Evolutionary conservation across 2,113 vertebrate species (phyloP).

Genomic region (Monarcha castaneiventris): DNA sequence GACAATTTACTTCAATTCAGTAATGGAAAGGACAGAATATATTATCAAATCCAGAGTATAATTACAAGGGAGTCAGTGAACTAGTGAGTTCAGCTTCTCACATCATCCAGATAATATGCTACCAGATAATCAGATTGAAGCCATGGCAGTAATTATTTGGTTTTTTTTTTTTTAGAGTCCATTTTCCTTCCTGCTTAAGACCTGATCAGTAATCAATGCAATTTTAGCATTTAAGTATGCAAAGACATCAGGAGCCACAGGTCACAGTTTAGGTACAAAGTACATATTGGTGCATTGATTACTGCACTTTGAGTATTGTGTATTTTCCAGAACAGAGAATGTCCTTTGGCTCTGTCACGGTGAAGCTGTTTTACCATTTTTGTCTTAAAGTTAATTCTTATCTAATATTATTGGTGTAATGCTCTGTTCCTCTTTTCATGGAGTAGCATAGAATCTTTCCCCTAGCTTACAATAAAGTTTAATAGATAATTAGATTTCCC

Average conservation of each 20-base stretch:
- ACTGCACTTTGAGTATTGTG: too few relatives aligned
- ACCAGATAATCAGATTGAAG: not conserved
- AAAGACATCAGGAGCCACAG: not conserved
- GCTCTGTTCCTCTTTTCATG: not conserved
- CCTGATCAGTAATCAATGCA: not conserved
- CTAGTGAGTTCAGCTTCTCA: not conserved
- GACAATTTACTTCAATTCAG: not conserved
- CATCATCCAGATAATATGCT: not conserved
- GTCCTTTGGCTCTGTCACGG: not conserved
- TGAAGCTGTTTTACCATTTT: not conserved
- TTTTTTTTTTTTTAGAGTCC: not conserved
- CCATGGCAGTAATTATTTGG: not conserved
- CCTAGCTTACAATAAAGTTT: not conserved
- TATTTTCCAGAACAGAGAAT: not conserved
- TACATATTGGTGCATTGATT: accelerated
- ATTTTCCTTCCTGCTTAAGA: not conserved
- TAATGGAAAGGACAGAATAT: not conserved
- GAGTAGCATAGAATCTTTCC: not conserved
- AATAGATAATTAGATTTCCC: not conserved
- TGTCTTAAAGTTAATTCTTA: not conserved
- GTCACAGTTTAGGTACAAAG: not conserved
- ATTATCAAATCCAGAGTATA: not conserved
- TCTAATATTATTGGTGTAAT: not conserved
- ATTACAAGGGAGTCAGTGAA: not conserved
- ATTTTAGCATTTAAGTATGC: not conserved